Evolutionary conservation across 2,113 vertebrate species (phyloP).

Genomic region (Mus spicilegus): DNA sequence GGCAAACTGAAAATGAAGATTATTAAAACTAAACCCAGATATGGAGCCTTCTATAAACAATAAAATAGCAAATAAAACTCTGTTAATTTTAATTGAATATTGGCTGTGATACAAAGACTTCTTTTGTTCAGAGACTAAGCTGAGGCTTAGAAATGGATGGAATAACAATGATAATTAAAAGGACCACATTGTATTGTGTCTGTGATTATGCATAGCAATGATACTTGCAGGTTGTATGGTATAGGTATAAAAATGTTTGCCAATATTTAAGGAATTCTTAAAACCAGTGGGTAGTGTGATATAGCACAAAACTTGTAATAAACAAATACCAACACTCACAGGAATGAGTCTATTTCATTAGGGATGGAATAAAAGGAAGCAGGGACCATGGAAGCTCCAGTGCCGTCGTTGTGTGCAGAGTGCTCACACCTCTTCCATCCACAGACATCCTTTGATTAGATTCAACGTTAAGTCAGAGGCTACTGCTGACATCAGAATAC

Average conservation of each 20-base stretch:
- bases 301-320: neutral
- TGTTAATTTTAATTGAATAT: neutral
- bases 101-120: neutral
- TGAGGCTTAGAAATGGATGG: neutral
- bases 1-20: neutral
- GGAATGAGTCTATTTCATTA: neutral
- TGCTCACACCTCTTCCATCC: neutral
- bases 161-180: neutral
- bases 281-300: neutral
- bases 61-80: neutral
- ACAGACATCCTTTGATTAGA: no score
- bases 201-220: neutral
- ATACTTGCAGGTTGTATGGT: neutral
- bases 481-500: neutral
- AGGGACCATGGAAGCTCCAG: neutral
- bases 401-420: neutral
- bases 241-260: neutral
- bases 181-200: neutral
- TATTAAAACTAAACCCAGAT: neutral
- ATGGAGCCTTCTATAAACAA: neutral
- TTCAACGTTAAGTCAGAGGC: no score
- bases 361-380: neutral
- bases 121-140: neutral
- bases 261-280: neutral
- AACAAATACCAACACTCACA: neutral